Base-by-base conservation (phyloP, 2,797 vertebrate species). In the Molossus alvarezi region DNA sequence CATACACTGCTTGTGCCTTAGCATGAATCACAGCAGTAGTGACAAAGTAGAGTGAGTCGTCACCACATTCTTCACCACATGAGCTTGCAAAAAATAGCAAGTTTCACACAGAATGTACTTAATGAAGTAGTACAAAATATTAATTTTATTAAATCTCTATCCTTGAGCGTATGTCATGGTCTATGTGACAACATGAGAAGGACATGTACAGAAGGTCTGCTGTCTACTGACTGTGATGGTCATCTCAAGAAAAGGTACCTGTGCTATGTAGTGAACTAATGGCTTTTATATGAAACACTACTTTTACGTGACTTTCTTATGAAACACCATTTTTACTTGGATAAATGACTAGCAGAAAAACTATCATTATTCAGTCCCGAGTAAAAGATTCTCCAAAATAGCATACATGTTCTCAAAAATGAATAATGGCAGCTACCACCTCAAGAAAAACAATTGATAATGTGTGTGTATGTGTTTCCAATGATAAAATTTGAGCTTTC, bases 301-400 rank as follows among this genome's bases (percentile, higher is more conserved):
- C 29, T 90, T 85, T 85, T 57, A 27, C 6, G 20, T 57, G 14
- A 55, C 18, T 41, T 83, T 77, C 83, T 64, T 9, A 84, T 75
- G 48, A 15, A 67, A 84, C 33, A 14, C 27, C 1, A 45, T 69
- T 91, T 96, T 87, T 57, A 77, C 10, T 62, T 88, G 10, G 11
- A 45, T 33, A 69, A 89, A 89, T 33, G 69, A 81, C 48, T 58
- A 92, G 55, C 9, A 73, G 53, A 88, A 82, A 82, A 81, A 25
- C n/a, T 37, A 33, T 51, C 55, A 83, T 83, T 88, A 76, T 48
- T 94, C n/a, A 87, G 15, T 90, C 2, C 9, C 55, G 11, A 92
- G 27, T 90, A 88, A 71, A 71, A 8, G 33, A 27, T 12, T 71
- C 33, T 4, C 69, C 69, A 33, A 71, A 71, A 71, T 33, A 41